Evolutionary conservation across 2,113 vertebrate species (phyloP), one percentile per base, ranked within the genome.

Genomic region (Craseonycteris thonglongyai): DNA sequence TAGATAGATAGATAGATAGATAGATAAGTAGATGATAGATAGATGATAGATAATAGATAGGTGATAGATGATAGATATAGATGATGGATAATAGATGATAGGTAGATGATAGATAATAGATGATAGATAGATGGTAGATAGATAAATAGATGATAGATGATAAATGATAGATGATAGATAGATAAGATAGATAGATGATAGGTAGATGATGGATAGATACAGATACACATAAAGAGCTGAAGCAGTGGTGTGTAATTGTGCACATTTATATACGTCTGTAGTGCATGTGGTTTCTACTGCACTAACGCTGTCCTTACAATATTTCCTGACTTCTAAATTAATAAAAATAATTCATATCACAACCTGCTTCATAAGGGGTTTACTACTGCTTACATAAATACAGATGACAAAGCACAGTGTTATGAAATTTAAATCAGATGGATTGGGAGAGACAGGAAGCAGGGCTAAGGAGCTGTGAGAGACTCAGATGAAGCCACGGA

Each of bases 221-320:
- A 59, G 85, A 38, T 63, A 14, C 15, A 14, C 21, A 28, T 5
- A 15, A 1, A 21, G 21, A 58, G n/a, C 16, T 12, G 45, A 56
- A 15, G 12, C 2, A 14, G 24, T 12, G 7, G 0, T 30, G 12
- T 33, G 45, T 15, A 38, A 0, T 5, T 6, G 3, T 16, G 1
- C 24, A n/a, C 1, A 6, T 22, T 10, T 42, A 45, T 1, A 28
- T 14, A 35, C 10, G 1, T n/a, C 28, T 14, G 47, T 16, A n/a
- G 10, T 3, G 0, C 22, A 11, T 30, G 26, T 24, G 14, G 38
- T 5, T 30, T 35, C 56, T 38, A 30, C 30, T 47, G 6, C 18
- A 13, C 9, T 16, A n/a, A 1, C 35, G 21, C 19, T 79, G 0
- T 61, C 26, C 4, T 0, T 18, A 3, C 7, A 33, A 15, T 15